Base-by-base conservation (phyloP, 2,888 invertebrate genomes). In the Philonicus albiceps region DNA sequence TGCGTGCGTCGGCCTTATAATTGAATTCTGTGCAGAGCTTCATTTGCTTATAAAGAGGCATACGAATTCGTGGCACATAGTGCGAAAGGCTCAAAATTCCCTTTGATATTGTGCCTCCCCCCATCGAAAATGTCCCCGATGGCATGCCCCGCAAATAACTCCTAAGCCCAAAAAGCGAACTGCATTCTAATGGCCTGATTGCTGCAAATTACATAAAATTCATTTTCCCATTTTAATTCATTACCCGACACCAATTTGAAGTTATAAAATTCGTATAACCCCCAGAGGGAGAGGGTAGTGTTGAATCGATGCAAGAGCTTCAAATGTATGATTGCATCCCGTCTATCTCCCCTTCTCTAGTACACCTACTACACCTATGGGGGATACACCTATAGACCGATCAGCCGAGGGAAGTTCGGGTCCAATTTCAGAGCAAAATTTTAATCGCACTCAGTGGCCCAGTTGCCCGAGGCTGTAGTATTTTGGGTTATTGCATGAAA, bases 21-120 rank as follows among this genome's bases (percentile, higher is more conserved):
- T 87, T 86, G 83, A 81, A 86, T 86, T 87, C 86, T 85, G 37
- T 43, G 74, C 53, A 80, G 83, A 86, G 87, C 80, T 72, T 64
- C 83, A 86, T 86, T 81, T 81, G 83, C 30, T n/a, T 64, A 34
- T 22, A 55, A 81, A 55, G 55, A 53, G 81, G n/a, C 34, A 8
- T 49, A 53, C 11, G 64, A 80, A n/a, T 80, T 30, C 43, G 40
- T 16, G 34, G 64, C 34, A 81, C 30, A 30, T 31, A 31, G 19
- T 31, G n/a, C 19, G 64, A 64, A 64, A 6, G 34, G 30, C 74
- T 30, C 64, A 19, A 11, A 16, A 5, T 31, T 27, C 53, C 53
- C 49, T 80, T 40, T 80, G 30, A 49, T 53, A 49, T n/a, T n/a
- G n/a, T 49, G 27, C 4, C 80, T 13, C 30, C 11, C 5, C n/a